Conservation (phyloP, 2,888 invertebrate species). For the Terebella lapidaria region DNA sequence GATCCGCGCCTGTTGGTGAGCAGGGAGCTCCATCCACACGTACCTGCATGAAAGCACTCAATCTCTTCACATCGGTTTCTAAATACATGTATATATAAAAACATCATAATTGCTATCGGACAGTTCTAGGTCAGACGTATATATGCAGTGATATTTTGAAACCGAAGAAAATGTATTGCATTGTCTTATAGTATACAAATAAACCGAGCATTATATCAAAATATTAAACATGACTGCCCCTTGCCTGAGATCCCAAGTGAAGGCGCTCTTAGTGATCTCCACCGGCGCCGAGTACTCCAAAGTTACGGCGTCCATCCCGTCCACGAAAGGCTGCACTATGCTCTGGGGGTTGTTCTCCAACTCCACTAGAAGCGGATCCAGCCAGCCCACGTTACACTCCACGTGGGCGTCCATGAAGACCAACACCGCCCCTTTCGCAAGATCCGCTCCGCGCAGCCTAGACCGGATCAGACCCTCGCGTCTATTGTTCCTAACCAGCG, state of each 20-base stretch:
- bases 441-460: constrained; percentile 19
- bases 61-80: too few species aligned
- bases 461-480: constrained; percentile 23
- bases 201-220: too few species aligned
- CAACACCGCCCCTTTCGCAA: constrained; percentile 15
- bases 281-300: constrained; percentile 1
- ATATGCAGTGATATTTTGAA: too few species aligned
- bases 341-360: constrained; percentile 12
- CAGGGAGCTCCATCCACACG: constrained; percentile 20
- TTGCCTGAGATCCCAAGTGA: constrained; percentile 1
- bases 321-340: constrained; percentile 24
- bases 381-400: constrained; percentile 25
- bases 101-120: too few species aligned
- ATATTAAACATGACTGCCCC: too few species aligned
- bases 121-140: too few species aligned
- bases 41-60: too few species aligned
- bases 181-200: too few species aligned
- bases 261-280: not conserved
- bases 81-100: not conserved
- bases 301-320: constrained; percentile 14
- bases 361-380: constrained; percentile 23
- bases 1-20: constrained; percentile 6
- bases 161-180: too few species aligned
- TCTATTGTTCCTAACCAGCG: constrained; percentile 17
- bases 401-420: constrained; percentile 28